A percentile compares a stretch with the other conserved stretches of the same genome.
Evolutionary conservation across 1,140 invertebrate genomes (phyloP).

Genomic region (Fopius arisanus): DNA sequence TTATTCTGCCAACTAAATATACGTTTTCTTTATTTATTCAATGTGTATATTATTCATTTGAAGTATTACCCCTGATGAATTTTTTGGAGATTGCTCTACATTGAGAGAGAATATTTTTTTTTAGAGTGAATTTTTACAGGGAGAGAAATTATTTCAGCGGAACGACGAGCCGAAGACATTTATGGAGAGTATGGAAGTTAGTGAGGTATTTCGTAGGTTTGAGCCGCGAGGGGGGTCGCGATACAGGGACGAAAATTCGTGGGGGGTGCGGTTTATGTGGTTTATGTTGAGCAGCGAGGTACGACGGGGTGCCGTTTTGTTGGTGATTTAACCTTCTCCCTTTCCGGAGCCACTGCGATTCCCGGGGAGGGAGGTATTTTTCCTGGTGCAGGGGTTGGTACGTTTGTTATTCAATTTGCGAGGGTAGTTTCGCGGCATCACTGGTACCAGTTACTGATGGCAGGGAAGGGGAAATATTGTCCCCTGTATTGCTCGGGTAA

Average conservation of each 20-base stretch:
- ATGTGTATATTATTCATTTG: background rate
- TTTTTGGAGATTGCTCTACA: slow-evolving; percentile 41
- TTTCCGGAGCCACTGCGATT: background rate
- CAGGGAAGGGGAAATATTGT: background rate
- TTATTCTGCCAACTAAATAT: background rate
- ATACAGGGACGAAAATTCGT: slow-evolving; percentile 39
- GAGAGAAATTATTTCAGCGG: too few species aligned
- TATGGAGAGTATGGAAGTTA: slow-evolving; percentile 62
- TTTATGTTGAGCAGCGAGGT: slow-evolving; percentile 53
- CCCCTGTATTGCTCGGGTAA: background rate
- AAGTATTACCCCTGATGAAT: background rate
- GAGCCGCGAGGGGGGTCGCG: slow-evolving; percentile 25
- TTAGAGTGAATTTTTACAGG: too few species aligned
- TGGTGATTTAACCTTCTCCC: slow-evolving; percentile 51
- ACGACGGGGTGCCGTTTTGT: slow-evolving; percentile 49
- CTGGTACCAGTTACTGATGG: background rate
- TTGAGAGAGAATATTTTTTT: too few species aligned
- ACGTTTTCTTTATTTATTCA: background rate
- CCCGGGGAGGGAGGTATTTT: background rate
- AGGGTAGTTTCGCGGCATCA: slow-evolving; percentile 35
- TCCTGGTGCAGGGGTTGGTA: slow-evolving; percentile 46
- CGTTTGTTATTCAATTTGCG: slow-evolving; percentile 64
- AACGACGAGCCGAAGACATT: slow-evolving; percentile 61
- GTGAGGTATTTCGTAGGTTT: slow-evolving; percentile 31
- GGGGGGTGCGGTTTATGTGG: slow-evolving; percentile 60